Evolutionary conservation across 1,140 invertebrate species (phyloP).

Genomic region (Calephelis virginiensis): DNA sequence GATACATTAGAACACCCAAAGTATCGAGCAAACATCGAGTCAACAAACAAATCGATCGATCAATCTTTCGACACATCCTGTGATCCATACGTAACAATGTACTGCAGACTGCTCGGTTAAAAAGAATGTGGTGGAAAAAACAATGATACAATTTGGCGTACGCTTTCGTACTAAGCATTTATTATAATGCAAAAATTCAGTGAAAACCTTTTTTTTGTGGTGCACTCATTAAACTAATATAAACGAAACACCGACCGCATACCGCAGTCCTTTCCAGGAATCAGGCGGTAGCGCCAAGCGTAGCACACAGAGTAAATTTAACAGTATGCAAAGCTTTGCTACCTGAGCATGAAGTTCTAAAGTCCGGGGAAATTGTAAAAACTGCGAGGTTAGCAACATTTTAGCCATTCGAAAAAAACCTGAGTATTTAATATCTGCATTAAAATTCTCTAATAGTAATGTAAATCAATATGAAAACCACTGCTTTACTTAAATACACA

Average conservation of each 20-base stretch:
- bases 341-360: not conserved
- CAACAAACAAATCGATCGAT: not conserved
- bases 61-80: not conserved
- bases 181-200: slow-evolving; percentile 15
- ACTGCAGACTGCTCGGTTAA: not conserved
- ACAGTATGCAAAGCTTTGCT: not conserved
- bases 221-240: slow-evolving; percentile 56
- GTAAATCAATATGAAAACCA: too few species aligned
- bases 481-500: too few species aligned
- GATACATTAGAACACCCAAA: too few species aligned
- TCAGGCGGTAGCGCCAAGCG: not conserved
- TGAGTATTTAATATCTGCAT: too few species aligned
- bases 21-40: too few species aligned
- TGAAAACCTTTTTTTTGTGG: slow-evolving; percentile 19
- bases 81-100: not conserved
- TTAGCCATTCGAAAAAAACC: too few species aligned
- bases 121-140: slow-evolving; percentile 5
- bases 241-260: slow-evolving; percentile 45
- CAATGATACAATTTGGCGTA: slow-evolving; percentile 17
- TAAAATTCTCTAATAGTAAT: too few species aligned
- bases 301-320: slow-evolving; percentile 30
- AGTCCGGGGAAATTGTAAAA: too few species aligned
- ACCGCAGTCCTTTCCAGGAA: slow-evolving; percentile 28
- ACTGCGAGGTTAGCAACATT: too few species aligned
- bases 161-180: slow-evolving; percentile 17